Evolutionary conservation across 2,797 vertebrate genomes (phyloP), one percentile per base, ranked within the genome.

Genomic region (Emydoidea blandingii): DNA sequence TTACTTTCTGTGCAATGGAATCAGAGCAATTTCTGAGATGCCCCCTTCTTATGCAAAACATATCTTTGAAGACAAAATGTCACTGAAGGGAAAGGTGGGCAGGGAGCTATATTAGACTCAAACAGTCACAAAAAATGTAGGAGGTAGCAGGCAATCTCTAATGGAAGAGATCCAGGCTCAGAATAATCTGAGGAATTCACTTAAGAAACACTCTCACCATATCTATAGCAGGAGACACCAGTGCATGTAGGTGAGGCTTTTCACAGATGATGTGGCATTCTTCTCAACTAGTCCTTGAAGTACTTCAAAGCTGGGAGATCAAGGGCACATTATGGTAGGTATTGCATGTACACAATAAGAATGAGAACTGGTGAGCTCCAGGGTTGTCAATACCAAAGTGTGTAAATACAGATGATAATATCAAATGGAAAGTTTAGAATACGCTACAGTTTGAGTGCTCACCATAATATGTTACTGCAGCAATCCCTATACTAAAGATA

Each of bases 361-460:
- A 19, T 68, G n/a, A 37, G 62, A 8, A 44, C 3, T 4, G 11
- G 1, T 25, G 56, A 76, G 3, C 8, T 37, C 8, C 37, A 81
- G 5, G 59, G 84, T 18, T 2, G 14, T 0, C 0, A 0, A 12
- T 62, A 31, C 37, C 27, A 78, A 7, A 92, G 0, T 4, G 1
- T 23, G 12, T 68, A 27, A 52, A 50, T 54, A 68, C 34, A 68
- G 49, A 6, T 7, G 79, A 21, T 59, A n/a, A 34, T 82, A 49
- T 47, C 1, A 0, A 11, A 6, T 27, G 1, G 6, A 12, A 25
- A 82, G 68, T n/a, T 79, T 21, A 5, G 74, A 85, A 15, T 7
- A 31, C 2, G 74, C 3, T 1, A 10, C 47, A 8, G 8, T 18
- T 3, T 6, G 21, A 85, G 41, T 11, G 37, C 9, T 54, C 81